A percentile compares a stretch with the other conserved stretches of the same genome.
Evolutionary conservation across 1,140 invertebrate species (phyloP).

Genomic region (Pygmarrhopalites habei): DNA sequence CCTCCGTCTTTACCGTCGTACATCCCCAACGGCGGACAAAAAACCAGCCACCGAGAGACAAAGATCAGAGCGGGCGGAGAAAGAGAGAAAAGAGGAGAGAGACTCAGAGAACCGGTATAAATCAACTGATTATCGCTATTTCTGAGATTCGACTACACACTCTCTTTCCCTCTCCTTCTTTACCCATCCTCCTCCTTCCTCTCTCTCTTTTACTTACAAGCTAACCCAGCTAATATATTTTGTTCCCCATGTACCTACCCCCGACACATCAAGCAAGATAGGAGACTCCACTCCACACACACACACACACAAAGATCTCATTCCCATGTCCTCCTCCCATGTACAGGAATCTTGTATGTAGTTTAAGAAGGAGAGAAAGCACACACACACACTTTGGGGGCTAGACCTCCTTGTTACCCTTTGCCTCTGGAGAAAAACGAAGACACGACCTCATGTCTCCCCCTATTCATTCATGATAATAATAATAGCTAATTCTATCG

Average conservation of each 20-base stretch:
- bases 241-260: too few species aligned
- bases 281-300: neutral
- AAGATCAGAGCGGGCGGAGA: conserved; percentile 30
- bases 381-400: too few species aligned
- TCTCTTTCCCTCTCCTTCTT: conserved; percentile 4
- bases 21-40: conserved; percentile 28
- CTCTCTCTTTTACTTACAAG: neutral
- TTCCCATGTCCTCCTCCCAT: too few species aligned
- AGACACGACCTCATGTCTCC: conserved; percentile 24
- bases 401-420: conserved; percentile 1
- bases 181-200: neutral
- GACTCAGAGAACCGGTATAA: conserved; percentile 28
- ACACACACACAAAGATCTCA: neutral
- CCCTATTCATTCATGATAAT: conserved; percentile 20
- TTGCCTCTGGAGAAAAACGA: conserved; percentile 9
- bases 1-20: neutral
- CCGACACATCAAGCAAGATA: too few species aligned
- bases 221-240: conserved; percentile 12
- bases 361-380: too few species aligned
- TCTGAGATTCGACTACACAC: conserved; percentile 29
- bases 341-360: too few species aligned
- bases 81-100: conserved; percentile 25
- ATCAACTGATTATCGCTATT: conserved; percentile 38
- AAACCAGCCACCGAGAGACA: conserved; percentile 29
- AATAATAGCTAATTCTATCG: conserved; percentile 24